Evolutionary conservation across 1,140 invertebrate species (phyloP), one percentile per base, ranked within the genome.

Genomic region (Batillaria attramentaria): DNA sequence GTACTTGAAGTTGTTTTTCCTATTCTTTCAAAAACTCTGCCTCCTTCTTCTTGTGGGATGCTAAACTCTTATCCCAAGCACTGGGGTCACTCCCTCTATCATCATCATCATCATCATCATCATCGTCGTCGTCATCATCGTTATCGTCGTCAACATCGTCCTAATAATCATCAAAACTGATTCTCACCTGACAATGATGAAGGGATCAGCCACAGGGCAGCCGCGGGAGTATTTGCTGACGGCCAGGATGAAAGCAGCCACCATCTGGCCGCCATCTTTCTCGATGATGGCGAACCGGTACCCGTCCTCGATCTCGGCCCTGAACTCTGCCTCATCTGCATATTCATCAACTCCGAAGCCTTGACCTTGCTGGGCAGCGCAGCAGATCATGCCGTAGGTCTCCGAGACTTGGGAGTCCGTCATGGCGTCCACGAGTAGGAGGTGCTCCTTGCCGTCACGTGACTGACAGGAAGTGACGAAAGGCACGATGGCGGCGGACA

Each of bases 281-380:
- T 83, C 80, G 42, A 83, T 80, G 33, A 87, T 77, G 18, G 79
- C 84, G 75, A 85, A 87, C 54, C 81, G 82, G 81, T 79, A 83
- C 28, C 83, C 81, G 73, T 79, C 81, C 8, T 46, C 69, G 16
- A 87, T 80, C 37, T 87, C 84, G 10, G 78, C 72, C 16, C 82
- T 73, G 79, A 87, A 87, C 60, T 83, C 83, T 31, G 84, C 72
- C 74, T 86, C 84, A 16, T 66, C 73, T 8, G 74, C 39, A 73
- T 85, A 87, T 57, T 87, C 86, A 60, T 87, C 84, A 1, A 83
- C 79, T 18, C 83, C 83, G 74, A 84, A 87, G 13, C 86, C 86
- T 16, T 82, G 82, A 1, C 84, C 81, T 35, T 73, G 33, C 54
- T 82, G 28, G 20, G 84, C 81, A 13, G 82, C 83, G n/a, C 79